These are phyloP conservation scores for Tuberolachnus salignus DNA, from an alignment of 2,888 invertebrate species.

Conservation along the genomic window DNA sequence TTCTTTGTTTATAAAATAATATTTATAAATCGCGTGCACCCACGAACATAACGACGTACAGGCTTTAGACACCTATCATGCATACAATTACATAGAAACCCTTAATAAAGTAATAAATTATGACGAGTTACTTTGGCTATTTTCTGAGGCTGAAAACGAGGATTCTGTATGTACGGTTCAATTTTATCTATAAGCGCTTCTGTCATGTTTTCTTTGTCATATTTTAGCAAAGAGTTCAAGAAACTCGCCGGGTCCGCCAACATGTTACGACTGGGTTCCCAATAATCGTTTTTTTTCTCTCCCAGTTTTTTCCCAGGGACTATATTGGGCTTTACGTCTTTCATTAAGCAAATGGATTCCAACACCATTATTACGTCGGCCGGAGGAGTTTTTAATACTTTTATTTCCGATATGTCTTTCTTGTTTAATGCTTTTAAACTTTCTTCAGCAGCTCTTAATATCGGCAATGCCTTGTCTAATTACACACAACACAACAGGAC, in stretches of 20 bases:
- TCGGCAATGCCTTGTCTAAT: slow-evolving; percentile 82
- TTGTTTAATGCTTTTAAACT: slow-evolving; percentile 94
- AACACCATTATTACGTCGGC: slow-evolving; percentile 82
- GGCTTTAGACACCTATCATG: slow-evolving; percentile 79
- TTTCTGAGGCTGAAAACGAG: slow-evolving; percentile 81
- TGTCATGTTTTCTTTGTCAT: slow-evolving; percentile 92
- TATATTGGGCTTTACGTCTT: slow-evolving; percentile 86
- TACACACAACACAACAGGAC: neutral
- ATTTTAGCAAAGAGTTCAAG: slow-evolving; percentile 83
- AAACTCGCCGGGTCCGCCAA: slow-evolving; percentile 89
- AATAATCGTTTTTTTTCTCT: slow-evolving; percentile 79
- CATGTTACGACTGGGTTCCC: slow-evolving; percentile 88
- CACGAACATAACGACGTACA: slow-evolving; percentile 95
- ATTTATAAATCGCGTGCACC: slow-evolving; percentile 94
- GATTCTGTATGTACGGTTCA: slow-evolving; percentile 76
- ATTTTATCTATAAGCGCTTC: slow-evolving; percentile 81
- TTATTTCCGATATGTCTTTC: slow-evolving; percentile 92
- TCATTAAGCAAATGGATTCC: slow-evolving; percentile 84
- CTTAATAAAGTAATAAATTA: neutral
- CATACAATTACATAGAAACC: neutral
- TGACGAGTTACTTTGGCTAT: slow-evolving; percentile 82
- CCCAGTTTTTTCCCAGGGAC: slow-evolving; percentile 82
- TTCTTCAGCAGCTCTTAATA: slow-evolving; percentile 84
- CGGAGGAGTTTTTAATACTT: slow-evolving; percentile 97
- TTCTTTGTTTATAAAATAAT: slow-evolving; percentile 89